These are phyloP conservation scores for Zosterops lateralis DNA, from an alignment of 2,113 vertebrate genomes.

Conservation along the genomic window DNA sequence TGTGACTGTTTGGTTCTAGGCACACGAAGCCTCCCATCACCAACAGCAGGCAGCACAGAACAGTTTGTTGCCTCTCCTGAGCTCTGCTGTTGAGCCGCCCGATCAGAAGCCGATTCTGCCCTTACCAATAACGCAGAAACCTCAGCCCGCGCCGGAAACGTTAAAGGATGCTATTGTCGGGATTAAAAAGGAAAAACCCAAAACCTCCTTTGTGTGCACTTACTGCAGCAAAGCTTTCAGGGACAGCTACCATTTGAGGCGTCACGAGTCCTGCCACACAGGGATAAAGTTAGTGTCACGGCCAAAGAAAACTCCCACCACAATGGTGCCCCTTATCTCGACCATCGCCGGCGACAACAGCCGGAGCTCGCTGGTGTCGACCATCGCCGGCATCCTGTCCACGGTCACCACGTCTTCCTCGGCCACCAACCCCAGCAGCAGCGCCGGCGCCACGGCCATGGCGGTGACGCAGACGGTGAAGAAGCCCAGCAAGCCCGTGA, in stretches of 20 bases:
- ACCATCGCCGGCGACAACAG: constrained; percentile 89
- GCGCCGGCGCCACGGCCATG: constrained; percentile 75
- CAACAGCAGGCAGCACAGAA: constrained; percentile 95
- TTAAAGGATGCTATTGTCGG: constrained; percentile 88
- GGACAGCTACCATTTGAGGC: constrained; percentile 97
- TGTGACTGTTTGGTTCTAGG: constrained; percentile 84
- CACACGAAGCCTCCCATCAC: constrained; percentile 95
- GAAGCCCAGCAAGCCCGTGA: constrained; percentile 93
- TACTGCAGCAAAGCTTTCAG: constrained; percentile 99
- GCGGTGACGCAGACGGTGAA: constrained; percentile 82
- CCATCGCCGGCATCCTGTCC: constrained; percentile 91
- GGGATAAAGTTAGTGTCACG: constrained; percentile 96
- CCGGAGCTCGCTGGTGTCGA: constrained; percentile 89
- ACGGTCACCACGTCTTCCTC: constrained; percentile 93
- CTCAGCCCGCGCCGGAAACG: constrained; percentile 87
- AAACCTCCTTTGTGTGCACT: constrained; percentile 96
- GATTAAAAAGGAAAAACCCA: constrained; percentile 97
- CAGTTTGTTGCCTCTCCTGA: constrained; percentile 92
- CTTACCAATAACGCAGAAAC: constrained; percentile 93
- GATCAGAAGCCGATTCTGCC: constrained; percentile 96
- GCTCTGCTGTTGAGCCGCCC: constrained; percentile 88
- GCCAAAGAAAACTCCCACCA: constrained; percentile 91
- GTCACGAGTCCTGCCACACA: constrained; percentile 96
- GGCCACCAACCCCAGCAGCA: constrained; percentile 82
- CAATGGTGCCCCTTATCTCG: constrained; percentile 92